These are phyloP conservation scores for Anas platyrhynchos DNA, from an alignment of 2,113 vertebrate genomes.

Conservation along the genomic window DNA sequence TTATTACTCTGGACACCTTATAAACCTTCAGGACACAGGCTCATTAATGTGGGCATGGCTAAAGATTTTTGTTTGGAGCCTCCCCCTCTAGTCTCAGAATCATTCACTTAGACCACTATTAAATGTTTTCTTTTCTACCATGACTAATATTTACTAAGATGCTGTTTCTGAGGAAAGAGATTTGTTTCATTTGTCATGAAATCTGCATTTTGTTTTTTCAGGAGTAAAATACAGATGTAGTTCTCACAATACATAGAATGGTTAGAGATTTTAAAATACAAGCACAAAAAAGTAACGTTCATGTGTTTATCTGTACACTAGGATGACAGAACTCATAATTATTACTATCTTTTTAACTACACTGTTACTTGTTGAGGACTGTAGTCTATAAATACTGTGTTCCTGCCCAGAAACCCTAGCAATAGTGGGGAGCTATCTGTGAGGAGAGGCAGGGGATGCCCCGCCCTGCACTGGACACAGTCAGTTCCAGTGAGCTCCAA, in stretches of 20 bases:
- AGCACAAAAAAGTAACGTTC: not conserved
- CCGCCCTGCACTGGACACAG: fast-evolving
- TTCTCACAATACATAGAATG: not conserved
- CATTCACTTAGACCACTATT: not conserved
- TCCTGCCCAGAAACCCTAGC: not conserved
- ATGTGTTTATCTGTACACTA: not conserved
- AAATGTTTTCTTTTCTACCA: not conserved
- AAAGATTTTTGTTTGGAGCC: not conserved
- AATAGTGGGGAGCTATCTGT: not conserved
- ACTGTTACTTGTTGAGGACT: not conserved
- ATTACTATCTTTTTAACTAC: not conserved
- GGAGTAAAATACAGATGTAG: not conserved
- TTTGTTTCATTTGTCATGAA: not conserved
- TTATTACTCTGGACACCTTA: not conserved
- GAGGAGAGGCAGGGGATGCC: not conserved
- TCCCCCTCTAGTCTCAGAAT: not conserved
- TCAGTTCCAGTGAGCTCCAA: not conserved
- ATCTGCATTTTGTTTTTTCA: not conserved
- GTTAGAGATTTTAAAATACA: not conserved
- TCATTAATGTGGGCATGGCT: not conserved
- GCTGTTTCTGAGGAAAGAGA: not conserved
- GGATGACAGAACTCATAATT: not conserved
- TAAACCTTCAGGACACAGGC: not conserved
- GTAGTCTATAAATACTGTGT: not conserved
- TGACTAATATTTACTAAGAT: not conserved